Evolutionary conservation across 2,113 vertebrate species (phyloP).

Genomic region (Cisticola juncidis): DNA sequence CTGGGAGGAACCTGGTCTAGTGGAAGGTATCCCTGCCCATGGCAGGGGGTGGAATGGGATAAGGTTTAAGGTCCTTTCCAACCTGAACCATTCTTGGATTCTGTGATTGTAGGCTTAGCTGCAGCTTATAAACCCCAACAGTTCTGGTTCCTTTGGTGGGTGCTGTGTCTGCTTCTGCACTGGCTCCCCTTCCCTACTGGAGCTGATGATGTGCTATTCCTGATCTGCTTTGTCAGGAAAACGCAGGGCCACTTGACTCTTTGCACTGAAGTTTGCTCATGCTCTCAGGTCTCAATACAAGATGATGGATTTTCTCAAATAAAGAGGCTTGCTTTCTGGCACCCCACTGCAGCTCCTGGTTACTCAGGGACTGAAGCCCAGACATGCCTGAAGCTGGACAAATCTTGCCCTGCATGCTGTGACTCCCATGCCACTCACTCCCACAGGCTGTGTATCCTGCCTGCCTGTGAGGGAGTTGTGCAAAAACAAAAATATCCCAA

Average conservation of each 20-base stretch:
- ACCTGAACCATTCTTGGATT: fast-evolving
- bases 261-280: background rate
- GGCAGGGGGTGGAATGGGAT: background rate
- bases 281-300: background rate
- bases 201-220: background rate
- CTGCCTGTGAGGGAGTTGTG: background rate
- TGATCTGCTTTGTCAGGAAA: fast-evolving
- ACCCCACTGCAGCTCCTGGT: background rate
- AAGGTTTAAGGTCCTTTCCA: background rate
- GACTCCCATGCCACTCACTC: fast-evolving
- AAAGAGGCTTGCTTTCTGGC: background rate
- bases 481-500: background rate
- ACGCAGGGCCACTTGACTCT: fast-evolving
- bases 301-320: background rate
- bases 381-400: background rate
- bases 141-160: fast-evolving
- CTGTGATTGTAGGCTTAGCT: background rate
- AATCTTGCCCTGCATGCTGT: background rate
- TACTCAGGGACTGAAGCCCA: fast-evolving
- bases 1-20: background rate
- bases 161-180: background rate
- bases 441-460: background rate
- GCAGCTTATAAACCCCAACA: background rate
- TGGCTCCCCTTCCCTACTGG: background rate
- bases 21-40: background rate